Evolutionary conservation across 35 echinoderm and acorn worm species (phyloP).

Genomic region (Hemicentrotus pulcherrimus): DNA sequence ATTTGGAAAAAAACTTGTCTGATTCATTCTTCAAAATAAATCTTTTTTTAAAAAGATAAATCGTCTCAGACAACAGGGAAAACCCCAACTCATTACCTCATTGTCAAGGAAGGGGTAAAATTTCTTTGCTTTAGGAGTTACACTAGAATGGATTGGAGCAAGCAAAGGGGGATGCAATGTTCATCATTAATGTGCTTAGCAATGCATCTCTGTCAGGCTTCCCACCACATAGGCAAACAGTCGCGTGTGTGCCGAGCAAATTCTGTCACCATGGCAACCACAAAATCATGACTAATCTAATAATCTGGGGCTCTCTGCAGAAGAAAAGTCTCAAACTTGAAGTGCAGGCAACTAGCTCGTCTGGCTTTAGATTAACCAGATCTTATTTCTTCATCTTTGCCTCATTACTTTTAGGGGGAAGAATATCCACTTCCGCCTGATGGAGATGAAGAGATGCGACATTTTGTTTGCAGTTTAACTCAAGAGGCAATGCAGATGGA

Average conservation of each 20-base stretch:
- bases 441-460: conserved; percentile 7
- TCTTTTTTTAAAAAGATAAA: neutral
- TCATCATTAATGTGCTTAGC: neutral
- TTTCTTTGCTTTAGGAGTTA: conserved; percentile 4
- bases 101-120: neutral
- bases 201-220: neutral
- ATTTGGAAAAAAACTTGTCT: neutral
- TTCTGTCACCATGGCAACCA: neutral
- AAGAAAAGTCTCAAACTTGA: neutral
- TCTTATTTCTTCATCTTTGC: neutral
- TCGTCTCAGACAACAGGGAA: neutral
- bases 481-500: neutral
- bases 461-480: conserved; percentile 19
- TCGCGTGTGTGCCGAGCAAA: neutral
- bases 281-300: conserved; percentile 19
- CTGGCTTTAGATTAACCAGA: neutral
- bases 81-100: neutral
- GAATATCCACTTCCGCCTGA: neutral
- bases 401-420: neutral
- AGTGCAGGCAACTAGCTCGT: neutral
- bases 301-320: neutral
- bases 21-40: neutral
- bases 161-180: neutral
- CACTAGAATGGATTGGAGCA: neutral
- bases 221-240: neutral